These are phyloP conservation scores for Cavia aperea DNA, from an alignment of 2,113 vertebrate species.

Conservation along the genomic window DNA sequence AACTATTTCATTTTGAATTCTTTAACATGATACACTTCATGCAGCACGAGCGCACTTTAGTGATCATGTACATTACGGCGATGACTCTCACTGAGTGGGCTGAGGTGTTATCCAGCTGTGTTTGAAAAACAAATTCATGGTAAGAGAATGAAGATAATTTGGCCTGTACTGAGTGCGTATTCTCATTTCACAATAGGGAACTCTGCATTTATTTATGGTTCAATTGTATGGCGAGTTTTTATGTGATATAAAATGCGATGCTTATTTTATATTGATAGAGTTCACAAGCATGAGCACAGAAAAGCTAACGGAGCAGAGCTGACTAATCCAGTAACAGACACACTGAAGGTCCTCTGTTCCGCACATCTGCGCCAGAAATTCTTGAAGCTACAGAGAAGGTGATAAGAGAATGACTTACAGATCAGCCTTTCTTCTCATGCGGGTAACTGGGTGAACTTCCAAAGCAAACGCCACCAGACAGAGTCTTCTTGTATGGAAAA, in stretches of 20 bases:
- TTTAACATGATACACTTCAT: not conserved
- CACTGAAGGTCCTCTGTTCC: not conserved
- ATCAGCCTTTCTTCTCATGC: slow-evolving; percentile 6
- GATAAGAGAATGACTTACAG: slow-evolving; percentile 22
- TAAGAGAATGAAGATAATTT: not conserved
- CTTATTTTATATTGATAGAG: not conserved
- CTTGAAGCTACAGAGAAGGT: not conserved
- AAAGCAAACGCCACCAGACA: not conserved
- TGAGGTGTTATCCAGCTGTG: not conserved
- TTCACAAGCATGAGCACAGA: not conserved
- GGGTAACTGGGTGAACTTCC: not conserved
- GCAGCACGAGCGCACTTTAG: not conserved
- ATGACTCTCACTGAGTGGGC: not conserved
- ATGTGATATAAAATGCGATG: not conserved
- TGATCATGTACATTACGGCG: not conserved
- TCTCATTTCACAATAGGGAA: not conserved
- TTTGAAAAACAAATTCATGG: not conserved
- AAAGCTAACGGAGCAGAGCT: not conserved
- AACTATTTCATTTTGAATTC: not conserved
- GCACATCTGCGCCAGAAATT: not conserved
- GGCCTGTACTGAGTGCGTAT: rapidly evolving
- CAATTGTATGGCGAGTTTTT: not conserved
- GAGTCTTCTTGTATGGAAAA: not conserved
- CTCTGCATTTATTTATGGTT: not conserved
- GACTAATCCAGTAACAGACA: not conserved